Conservation (phyloP, 2,113 vertebrate genomes). For the Ceuthmochares aereus region DNA sequence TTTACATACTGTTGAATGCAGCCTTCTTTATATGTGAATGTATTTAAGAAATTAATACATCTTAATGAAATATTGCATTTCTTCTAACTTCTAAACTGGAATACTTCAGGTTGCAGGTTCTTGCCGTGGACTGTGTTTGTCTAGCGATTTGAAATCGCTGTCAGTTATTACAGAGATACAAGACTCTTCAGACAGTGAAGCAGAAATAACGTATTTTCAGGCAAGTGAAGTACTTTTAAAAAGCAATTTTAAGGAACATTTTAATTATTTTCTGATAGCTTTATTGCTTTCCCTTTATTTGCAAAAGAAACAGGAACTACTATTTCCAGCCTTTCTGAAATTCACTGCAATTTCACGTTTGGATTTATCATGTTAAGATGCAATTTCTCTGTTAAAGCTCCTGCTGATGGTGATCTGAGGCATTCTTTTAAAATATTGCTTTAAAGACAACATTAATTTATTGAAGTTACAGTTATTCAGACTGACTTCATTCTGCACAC, state of each 20-base stretch:
- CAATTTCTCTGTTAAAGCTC: neutral
- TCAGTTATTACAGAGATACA: slow-evolving; percentile 88
- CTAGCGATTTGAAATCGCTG: slow-evolving; percentile 93
- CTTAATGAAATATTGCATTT: neutral
- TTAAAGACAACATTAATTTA: neutral
- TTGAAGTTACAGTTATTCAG: neutral
- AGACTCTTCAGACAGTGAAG: slow-evolving; percentile 61
- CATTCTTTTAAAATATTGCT: neutral
- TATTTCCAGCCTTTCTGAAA: neutral
- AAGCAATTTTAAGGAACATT: too few relatives aligned
- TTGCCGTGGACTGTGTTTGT: slow-evolving; percentile 90
- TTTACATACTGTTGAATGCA: neutral
- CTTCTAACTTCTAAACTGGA: neutral
- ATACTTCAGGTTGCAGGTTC: slow-evolving; percentile 85
- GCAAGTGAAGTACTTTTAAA: slow-evolving; percentile 64
- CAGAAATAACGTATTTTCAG: slow-evolving; percentile 90
- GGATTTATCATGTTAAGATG: neutral
- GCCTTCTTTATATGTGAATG: neutral
- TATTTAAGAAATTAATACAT: neutral
- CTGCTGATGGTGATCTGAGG: neutral
- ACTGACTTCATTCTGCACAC: neutral
- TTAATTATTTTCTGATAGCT: neutral
- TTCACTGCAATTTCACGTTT: neutral
- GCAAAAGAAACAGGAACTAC: neutral
- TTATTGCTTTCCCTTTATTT: neutral